Evolutionary conservation across 2,797 vertebrate genomes (phyloP).

Genomic region (Lithobates sylvaticus): DNA sequence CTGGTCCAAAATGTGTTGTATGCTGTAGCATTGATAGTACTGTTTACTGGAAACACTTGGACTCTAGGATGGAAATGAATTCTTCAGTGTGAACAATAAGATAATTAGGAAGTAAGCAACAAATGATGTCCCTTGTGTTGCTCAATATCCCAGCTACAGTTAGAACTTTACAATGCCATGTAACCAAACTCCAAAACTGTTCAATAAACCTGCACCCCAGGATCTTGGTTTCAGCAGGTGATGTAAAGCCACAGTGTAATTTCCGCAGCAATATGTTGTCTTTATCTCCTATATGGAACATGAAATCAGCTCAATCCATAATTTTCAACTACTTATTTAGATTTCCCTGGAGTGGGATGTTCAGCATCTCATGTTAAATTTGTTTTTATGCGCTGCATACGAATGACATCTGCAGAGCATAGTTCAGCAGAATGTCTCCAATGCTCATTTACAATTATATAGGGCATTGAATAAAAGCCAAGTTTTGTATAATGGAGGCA

Average conservation of each 20-base stretch:
- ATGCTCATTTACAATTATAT: slow-evolving; percentile 59
- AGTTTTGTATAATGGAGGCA: slow-evolving; percentile 50
- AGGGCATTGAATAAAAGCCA: slow-evolving; percentile 56
- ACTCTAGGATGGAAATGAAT: too few species aligned
- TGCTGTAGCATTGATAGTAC: too few species aligned
- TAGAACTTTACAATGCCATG: background rate
- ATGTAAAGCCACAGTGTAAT: slow-evolving; percentile 9
- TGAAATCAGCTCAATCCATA: background rate
- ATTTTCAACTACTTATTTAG: slow-evolving; percentile 44
- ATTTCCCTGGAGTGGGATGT: slow-evolving; percentile 36
- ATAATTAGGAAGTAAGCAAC: too few species aligned
- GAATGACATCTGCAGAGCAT: slow-evolving; percentile 52
- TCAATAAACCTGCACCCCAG: background rate
- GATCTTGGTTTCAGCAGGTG: background rate
- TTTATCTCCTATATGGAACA: slow-evolving; percentile 9
- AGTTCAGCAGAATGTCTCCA: slow-evolving; percentile 44
- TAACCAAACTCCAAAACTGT: background rate
- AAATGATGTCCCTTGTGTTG: too few species aligned
- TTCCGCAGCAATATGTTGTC: slow-evolving; percentile 17
- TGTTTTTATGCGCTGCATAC: slow-evolving; percentile 44
- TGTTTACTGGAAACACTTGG: too few species aligned
- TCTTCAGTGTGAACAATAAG: too few species aligned
- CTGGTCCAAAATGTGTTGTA: too few species aligned
- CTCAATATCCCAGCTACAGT: too few species aligned
- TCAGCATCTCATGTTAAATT: slow-evolving; percentile 40